Percentiles rank a stretch among this genome's conserved stretches.
Conservation (phyloP, 2,113 vertebrate genomes). For the Galbula dea region DNA sequence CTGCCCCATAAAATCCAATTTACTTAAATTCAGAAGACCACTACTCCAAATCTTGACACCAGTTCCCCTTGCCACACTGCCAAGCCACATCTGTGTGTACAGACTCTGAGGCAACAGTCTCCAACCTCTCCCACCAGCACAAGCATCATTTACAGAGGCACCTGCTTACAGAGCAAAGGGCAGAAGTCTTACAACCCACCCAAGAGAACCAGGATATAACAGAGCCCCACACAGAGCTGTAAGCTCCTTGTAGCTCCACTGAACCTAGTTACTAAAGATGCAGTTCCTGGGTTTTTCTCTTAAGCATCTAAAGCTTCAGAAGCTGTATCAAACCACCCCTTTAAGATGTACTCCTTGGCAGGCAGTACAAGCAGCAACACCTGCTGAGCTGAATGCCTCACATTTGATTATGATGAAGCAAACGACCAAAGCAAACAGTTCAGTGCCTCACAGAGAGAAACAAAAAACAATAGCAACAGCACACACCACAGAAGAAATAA, state of each 20-base stretch:
- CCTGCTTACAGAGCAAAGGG: neutral
- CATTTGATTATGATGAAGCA: neutral
- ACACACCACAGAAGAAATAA: neutral
- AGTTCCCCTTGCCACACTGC: fast-evolving
- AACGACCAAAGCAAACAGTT: neutral
- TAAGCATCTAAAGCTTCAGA: neutral
- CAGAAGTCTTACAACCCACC: neutral
- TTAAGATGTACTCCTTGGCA: neutral
- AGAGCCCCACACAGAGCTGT: neutral
- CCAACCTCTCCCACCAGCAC: neutral
- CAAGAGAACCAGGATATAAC: neutral
- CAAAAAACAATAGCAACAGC: fast-evolving
- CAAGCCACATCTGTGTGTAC: neutral
- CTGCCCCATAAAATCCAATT: neutral
- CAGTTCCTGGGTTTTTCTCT: neutral
- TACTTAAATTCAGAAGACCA: neutral
- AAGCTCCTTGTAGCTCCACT: neutral
- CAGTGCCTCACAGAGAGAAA: neutral
- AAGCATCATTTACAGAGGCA: neutral
- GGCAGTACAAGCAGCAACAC: neutral
- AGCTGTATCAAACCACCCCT: neutral
- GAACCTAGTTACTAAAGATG: neutral
- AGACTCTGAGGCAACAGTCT: neutral
- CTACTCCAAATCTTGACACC: neutral
- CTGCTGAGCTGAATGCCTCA: neutral